Evolutionary conservation across 2,113 vertebrate genomes (phyloP).

Genomic region (Anhinga rufa): DNA sequence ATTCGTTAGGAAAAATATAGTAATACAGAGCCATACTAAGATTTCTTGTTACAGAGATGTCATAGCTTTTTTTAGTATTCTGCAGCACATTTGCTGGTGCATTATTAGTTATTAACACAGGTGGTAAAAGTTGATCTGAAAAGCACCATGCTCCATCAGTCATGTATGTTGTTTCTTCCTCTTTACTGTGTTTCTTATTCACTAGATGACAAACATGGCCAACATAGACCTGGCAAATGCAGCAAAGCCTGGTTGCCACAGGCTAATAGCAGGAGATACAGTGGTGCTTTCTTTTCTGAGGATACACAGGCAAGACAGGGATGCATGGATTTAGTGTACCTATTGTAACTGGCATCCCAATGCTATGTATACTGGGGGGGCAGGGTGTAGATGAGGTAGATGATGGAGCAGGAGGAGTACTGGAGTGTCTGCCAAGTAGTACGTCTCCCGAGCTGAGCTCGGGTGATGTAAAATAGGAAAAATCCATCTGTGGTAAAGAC

Average conservation of each 20-base stretch:
- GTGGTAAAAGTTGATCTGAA: background rate
- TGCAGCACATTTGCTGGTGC: background rate
- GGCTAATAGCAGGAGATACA: background rate
- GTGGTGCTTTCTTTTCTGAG: background rate
- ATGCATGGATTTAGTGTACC: background rate
- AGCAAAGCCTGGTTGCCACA: background rate
- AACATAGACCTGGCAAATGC: background rate
- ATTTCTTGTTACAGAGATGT: background rate
- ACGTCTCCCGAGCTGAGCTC: background rate
- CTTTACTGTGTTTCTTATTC: background rate
- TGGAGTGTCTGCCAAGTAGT: background rate
- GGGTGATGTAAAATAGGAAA: background rate
- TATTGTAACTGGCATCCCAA: background rate
- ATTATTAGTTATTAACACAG: background rate
- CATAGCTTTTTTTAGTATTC: background rate
- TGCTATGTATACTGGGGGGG: background rate
- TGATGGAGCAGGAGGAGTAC: background rate
- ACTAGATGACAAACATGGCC: background rate
- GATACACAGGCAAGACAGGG: background rate
- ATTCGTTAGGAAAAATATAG: background rate
- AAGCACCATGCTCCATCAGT: background rate
- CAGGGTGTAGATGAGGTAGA: background rate
- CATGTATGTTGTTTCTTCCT: background rate
- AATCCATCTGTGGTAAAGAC: background rate
- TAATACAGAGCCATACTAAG: background rate